These are phyloP conservation scores for Platypus cylindrus DNA, from an alignment of 2,888 invertebrate species.

Conservation along the genomic window DNA sequence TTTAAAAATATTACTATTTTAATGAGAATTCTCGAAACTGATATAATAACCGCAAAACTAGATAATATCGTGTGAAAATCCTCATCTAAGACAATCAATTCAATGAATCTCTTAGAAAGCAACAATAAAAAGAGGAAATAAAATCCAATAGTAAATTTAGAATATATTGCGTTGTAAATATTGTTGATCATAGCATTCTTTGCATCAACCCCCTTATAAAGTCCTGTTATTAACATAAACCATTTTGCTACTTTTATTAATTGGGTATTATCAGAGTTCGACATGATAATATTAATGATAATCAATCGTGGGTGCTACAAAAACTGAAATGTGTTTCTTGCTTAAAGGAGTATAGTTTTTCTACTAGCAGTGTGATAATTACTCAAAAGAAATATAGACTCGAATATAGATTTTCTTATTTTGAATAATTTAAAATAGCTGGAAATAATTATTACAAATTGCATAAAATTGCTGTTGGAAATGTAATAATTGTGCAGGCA, in stretches of 20 bases:
- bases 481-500: too few species aligned
- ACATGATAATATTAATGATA: too few species aligned
- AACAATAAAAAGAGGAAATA: neutral
- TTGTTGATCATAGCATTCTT: neutral
- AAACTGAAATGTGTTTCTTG: too few species aligned
- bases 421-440: too few species aligned
- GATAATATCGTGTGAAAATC: neutral
- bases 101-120: neutral
- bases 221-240: neutral
- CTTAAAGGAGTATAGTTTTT: too few species aligned
- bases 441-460: too few species aligned
- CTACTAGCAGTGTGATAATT: too few species aligned
- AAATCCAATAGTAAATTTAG: too few species aligned
- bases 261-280: neutral
- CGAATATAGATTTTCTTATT: too few species aligned
- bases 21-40: constrained; percentile 1
- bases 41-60: constrained; percentile 1
- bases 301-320: too few species aligned
- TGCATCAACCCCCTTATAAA: neutral
- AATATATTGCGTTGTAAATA: neutral
- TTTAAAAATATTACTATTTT: constrained; percentile 4
- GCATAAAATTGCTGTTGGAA: too few species aligned
- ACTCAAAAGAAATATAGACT: too few species aligned
- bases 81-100: constrained; percentile 2
- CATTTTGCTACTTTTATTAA: neutral